Conservation (phyloP, 2,797 vertebrate genomes). For the Phylloscopus collybita region DNA sequence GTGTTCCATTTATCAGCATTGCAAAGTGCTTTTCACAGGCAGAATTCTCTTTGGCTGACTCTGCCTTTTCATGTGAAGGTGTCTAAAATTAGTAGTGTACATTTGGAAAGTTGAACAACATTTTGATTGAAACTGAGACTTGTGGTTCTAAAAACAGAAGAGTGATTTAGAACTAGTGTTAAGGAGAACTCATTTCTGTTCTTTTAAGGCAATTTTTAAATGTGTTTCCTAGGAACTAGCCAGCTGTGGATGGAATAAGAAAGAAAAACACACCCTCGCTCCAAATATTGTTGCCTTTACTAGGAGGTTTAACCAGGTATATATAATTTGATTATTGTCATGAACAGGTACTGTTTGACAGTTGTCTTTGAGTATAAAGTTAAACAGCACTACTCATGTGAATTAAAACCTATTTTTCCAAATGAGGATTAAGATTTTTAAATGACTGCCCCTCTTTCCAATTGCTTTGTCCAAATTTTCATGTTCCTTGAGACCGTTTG, state of each 20-base stretch:
- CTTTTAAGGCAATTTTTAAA: not conserved
- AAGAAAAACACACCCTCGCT: conserved; percentile 93
- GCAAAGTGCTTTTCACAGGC: not conserved
- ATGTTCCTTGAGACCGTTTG: not conserved
- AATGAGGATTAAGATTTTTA: not conserved
- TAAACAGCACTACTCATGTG: not conserved
- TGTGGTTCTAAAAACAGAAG: not conserved
- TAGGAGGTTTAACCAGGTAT: conserved; percentile 96
- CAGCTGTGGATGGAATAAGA: conserved; percentile 95
- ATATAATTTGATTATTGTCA: not conserved
- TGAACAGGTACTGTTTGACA: not conserved
- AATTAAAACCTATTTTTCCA: not conserved
- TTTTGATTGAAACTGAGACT: not conserved
- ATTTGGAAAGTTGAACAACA: not conserved
- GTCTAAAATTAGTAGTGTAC: not conserved
- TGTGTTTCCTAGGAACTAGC: conserved; percentile 87
- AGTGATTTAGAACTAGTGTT: not conserved
- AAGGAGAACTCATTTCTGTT: not conserved
- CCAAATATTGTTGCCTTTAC: conserved; percentile 96
- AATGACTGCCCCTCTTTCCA: not conserved
- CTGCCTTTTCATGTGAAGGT: not conserved
- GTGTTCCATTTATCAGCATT: not conserved
- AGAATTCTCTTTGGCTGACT: not conserved
- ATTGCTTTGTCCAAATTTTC: not conserved
- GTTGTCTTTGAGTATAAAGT: not conserved